These are phyloP conservation scores for Eupithecia inturbata DNA, from an alignment of 2,888 invertebrate species.

Conservation along the genomic window DNA sequence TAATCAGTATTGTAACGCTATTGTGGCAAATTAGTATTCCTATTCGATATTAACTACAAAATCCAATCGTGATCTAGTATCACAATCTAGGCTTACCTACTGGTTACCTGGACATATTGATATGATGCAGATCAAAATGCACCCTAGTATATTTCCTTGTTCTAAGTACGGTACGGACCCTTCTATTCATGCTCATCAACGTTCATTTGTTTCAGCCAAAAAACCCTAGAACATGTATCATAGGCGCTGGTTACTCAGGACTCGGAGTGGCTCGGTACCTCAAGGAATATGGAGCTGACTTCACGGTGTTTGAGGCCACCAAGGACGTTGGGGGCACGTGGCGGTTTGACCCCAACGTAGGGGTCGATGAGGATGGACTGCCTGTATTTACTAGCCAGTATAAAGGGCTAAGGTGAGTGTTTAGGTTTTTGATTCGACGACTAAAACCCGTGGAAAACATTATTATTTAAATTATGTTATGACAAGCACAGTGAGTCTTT, in stretches of 20 bases:
- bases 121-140: too few relatives aligned
- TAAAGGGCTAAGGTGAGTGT: conserved; percentile 83
- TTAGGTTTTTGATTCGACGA: background rate
- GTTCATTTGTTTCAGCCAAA: conserved; percentile 52
- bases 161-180: too few relatives aligned
- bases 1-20: too few relatives aligned
- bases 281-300: conserved; percentile 76
- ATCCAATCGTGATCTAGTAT: too few relatives aligned
- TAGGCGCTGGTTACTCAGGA: conserved; percentile 91
- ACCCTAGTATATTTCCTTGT: too few relatives aligned
- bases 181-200: too few relatives aligned
- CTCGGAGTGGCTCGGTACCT: conserved; percentile 86
- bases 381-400: conserved; percentile 93
- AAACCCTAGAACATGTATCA: conserved; percentile 74
- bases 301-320: conserved; percentile 88
- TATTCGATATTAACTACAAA: too few relatives aligned
- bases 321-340: conserved; percentile 90
- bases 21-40: too few relatives aligned
- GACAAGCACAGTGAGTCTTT: background rate
- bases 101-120: too few relatives aligned
- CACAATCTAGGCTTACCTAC: too few relatives aligned
- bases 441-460: background rate
- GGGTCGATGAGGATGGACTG: conserved; percentile 86
- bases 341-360: conserved; percentile 88
- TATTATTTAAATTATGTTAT: background rate